These are phyloP conservation scores for Drosophila chauvacae DNA, from an alignment of 1,140 invertebrate genomes.

Conservation along the genomic window DNA sequence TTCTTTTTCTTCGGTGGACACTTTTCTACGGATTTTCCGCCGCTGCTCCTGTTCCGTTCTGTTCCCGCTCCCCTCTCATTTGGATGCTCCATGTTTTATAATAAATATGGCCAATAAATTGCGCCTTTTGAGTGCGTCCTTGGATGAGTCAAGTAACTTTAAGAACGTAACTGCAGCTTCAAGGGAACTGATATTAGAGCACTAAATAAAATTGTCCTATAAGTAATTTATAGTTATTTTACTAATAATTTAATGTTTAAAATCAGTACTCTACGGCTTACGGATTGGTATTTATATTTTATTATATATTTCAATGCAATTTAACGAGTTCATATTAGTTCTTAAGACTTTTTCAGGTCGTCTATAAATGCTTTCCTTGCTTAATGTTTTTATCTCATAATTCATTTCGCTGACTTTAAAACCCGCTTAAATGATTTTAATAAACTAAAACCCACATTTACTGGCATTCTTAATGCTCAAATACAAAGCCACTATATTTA, in stretches of 20 bases:
- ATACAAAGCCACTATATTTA: neutral
- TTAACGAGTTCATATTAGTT: too few relatives aligned
- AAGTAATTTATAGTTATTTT: too few relatives aligned
- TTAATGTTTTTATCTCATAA: neutral
- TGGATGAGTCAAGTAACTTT: constrained; percentile 14
- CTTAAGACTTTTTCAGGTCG: too few relatives aligned
- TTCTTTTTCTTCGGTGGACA: constrained; percentile 24
- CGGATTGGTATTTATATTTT: neutral
- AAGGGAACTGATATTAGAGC: neutral
- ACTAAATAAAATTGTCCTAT: neutral
- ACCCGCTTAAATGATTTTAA: neutral
- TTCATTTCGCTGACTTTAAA: neutral
- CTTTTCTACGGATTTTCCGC: constrained; percentile 22
- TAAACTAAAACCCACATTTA: constrained; percentile 7
- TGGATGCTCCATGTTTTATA: constrained; percentile 63
- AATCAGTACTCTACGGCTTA: neutral
- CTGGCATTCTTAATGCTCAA: constrained; percentile 1
- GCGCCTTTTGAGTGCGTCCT: constrained; percentile 47
- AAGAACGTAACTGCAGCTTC: constrained; percentile 31
- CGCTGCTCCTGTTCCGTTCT: neutral
- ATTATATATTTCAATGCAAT: too few relatives aligned
- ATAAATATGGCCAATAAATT: constrained; percentile 82
- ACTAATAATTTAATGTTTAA: too few relatives aligned
- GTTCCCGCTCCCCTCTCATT: neutral
- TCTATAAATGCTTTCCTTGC: neutral